phyloP scores from a whole-genome alignment of 2,113 vertebrate genomes.

The Cricetomys ansorgei region DNA sequence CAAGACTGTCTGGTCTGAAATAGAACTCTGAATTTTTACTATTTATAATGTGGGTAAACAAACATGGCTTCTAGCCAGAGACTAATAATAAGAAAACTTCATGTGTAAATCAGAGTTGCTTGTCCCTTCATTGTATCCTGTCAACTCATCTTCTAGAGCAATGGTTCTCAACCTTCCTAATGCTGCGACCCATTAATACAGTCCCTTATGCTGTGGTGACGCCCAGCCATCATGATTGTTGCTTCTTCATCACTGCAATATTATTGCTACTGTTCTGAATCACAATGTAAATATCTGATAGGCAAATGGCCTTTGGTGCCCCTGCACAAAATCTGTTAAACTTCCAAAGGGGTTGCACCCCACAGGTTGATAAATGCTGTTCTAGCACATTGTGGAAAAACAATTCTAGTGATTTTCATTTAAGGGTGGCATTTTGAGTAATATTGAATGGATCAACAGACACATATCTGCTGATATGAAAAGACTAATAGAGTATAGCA shows the following conservation, averaged over 20 bases:
- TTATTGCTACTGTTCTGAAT: too few relatives aligned
- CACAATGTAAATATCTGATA: too few relatives aligned
- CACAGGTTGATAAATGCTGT: too few relatives aligned
- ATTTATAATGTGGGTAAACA: constrained; percentile 37
- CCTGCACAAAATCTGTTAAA: too few relatives aligned
- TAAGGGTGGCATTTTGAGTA: not conserved
- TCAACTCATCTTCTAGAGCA: not conserved
- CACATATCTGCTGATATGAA: not conserved
- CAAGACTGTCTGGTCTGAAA: not conserved
- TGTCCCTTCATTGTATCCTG: not conserved
- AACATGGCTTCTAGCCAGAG: not conserved
- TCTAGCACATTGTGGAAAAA: not conserved
- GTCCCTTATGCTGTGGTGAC: too few relatives aligned
- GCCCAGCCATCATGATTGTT: too few relatives aligned
- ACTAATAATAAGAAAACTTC: not conserved
- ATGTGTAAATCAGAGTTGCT: not conserved
- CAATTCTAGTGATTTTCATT: not conserved
- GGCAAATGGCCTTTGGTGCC: too few relatives aligned
- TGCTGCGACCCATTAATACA: too few relatives aligned
- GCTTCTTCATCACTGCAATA: too few relatives aligned
- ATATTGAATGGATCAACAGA: not conserved
- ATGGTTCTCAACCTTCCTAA: too few relatives aligned
- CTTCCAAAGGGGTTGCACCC: too few relatives aligned
- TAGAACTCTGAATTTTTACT: not conserved
- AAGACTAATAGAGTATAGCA: not conserved